Evolutionary conservation across 2,113 vertebrate species (phyloP), one percentile per base, ranked within the genome.

Genomic region (Condylura cristata): DNA sequence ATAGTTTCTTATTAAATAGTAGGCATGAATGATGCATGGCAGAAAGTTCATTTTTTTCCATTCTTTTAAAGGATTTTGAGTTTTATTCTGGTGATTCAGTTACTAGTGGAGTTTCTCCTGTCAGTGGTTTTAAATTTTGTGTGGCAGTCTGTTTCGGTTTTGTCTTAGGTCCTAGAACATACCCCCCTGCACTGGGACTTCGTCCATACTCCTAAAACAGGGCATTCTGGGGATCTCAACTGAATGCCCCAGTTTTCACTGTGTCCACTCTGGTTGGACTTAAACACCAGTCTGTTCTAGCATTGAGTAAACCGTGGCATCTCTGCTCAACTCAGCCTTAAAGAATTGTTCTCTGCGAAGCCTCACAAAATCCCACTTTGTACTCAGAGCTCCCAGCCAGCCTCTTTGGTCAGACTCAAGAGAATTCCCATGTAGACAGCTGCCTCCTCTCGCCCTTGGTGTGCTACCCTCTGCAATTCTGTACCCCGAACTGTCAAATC

Each of bases 101-200:
- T 48, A n/a, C n/a, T 75, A 37, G 70, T 46, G 63, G 53, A 76
- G 8, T 3, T n/a, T 91, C n/a, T 89, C 32, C 70, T 68, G 14
- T 89, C 60, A 70, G 89, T 68, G 39, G 68, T 51, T 91, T 90
- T 65, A 72, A 66, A 20, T 90, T 86, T 51, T 82, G 30, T 88
- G 70, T 76, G 30, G 68, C 6, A 24, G 32, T 75, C 10, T 68
- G 12, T 58, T 71, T 91, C 61, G 58, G 22, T 76, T 51, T 91
- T 68, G 76, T 66, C 66, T 80, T 86, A 75, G 58, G 37, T 81
- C 28, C 46, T 74, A 17, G 30, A 28, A 26, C 32, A 41, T 28
- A 46, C n/a, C 39, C 82, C 46, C 16, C 83, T 24, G 61, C n/a
- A 60, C 51, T 60, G 41, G 51, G 30, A n/a, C 30, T 34, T 32